These are phyloP conservation scores for Dendroctonus valens DNA, from an alignment of 1,140 invertebrate species.

Conservation along the genomic window DNA sequence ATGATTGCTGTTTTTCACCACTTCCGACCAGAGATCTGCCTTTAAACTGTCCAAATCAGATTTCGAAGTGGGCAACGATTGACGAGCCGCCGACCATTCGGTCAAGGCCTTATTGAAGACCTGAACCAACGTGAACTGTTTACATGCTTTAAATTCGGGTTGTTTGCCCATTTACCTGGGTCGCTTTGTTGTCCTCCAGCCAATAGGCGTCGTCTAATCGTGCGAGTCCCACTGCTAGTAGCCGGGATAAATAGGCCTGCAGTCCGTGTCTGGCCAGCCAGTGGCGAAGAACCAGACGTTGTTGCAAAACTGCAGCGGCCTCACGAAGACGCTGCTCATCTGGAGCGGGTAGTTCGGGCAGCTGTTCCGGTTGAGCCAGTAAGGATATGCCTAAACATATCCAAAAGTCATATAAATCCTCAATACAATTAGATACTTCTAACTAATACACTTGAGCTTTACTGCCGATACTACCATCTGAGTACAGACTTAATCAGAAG, in stretches of 20 bases:
- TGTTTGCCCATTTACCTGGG: conserved; percentile 50
- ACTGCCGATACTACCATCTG: too few relatives aligned
- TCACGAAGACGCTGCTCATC: conserved; percentile 77
- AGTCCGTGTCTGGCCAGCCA: conserved; percentile 74
- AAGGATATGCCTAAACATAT: conserved; percentile 71
- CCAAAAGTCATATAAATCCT: too few relatives aligned
- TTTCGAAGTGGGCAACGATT: conserved; percentile 76
- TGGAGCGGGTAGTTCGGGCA: conserved; percentile 74
- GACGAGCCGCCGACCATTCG: conserved; percentile 74
- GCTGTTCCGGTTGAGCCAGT: conserved; percentile 65
- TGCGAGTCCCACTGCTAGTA: conserved; percentile 76
- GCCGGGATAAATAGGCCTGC: conserved; percentile 72
- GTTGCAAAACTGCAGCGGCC: conserved; percentile 72
- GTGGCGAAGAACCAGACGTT: conserved; percentile 75
- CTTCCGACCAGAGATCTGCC: conserved; percentile 80
- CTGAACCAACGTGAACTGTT: conserved; percentile 13
- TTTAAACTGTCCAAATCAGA: conserved; percentile 73
- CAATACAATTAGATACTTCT: too few relatives aligned
- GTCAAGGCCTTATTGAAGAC: conserved; percentile 71
- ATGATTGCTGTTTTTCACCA: conserved; percentile 82
- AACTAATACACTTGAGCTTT: too few relatives aligned
- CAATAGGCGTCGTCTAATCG: conserved; percentile 85
- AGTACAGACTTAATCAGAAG: too few relatives aligned
- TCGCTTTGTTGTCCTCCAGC: conserved; percentile 76
- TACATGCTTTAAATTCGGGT: neutral